Evolutionary conservation across 2,113 vertebrate species (phyloP), one percentile per base, ranked within the genome.

Genomic region (Triplophysa rosa): DNA sequence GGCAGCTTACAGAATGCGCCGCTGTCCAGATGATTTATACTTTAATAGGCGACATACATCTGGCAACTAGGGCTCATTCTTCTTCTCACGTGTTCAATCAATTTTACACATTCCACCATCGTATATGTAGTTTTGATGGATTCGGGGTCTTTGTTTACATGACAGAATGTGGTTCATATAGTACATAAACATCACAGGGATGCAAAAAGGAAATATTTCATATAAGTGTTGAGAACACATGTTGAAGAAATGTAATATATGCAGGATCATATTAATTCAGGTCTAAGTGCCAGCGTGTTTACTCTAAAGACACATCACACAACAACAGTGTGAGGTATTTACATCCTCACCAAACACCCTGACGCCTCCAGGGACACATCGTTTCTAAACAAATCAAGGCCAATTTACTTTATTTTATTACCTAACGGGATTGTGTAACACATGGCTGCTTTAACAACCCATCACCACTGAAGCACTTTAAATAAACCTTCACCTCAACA

Each of bases 291-390:
- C 23, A 59, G 13, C 19, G 54, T 59, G 54, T 72, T 72, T 59
- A 29, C 54, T 16, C 54, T 42, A 59, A 59, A 72, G 29, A 72
- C 52, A 72, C 49, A 71, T 58, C 29, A 42, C 54, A 8, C 58
- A 72, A 42, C 54, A 59, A 21, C 69, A 37, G 29, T 21, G 19
- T 58, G 19, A 56, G 29, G 21, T 71, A 71, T 58, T 58, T 71
- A 42, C 54, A 72, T 72, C n/a, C 69, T 72, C 54, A 72, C 52
- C 21, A 67, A 72, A 72, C 54, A 72, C n/a, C 69, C 33, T 3
- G 13, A 42, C 21, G 69, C 69, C 69, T 40, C 33, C 8, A 12
- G 33, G 54, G 69, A 72, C 12, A 8, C 29, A 72, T 26, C 29
- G 13, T 42, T 72, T 72, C 33, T 21, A 8, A 72, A 72, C 69